Evolutionary conservation across 2,888 invertebrate genomes (phyloP).

Genomic region (Andrena hattorfiana): DNA sequence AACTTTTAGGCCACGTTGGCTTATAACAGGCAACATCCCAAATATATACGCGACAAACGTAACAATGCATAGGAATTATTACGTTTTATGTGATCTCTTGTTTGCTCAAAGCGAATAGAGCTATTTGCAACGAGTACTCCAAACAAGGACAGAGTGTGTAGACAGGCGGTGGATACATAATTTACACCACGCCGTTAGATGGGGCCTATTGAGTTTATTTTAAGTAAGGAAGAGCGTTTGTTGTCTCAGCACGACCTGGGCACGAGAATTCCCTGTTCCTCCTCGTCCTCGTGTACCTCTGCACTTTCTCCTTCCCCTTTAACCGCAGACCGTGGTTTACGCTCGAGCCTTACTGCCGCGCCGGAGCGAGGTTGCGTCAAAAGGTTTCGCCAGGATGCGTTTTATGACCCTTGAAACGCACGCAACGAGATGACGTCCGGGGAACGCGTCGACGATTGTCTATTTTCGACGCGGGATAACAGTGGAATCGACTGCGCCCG

Average conservation of each 20-base stretch:
- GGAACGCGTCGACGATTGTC: slow-evolving; percentile 19
- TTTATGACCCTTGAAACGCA: slow-evolving; percentile 62
- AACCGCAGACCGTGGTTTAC: slow-evolving; percentile 59
- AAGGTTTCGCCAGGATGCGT: slow-evolving; percentile 63
- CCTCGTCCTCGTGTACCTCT: slow-evolving; percentile 18
- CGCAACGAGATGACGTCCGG: slow-evolving; percentile 54
- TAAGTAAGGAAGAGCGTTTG: slow-evolving; percentile 59
- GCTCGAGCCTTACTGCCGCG: slow-evolving; percentile 27
- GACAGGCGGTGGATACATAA: slow-evolving; percentile 60
- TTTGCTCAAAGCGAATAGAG: slow-evolving; percentile 19
- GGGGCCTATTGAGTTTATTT: slow-evolving; percentile 67
- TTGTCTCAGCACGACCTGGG: slow-evolving; percentile 47
- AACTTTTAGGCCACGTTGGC: background rate
- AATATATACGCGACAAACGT: background rate
- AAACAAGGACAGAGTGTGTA: slow-evolving; percentile 27
- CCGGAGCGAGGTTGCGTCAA: slow-evolving; percentile 52
- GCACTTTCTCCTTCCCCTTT: slow-evolving; percentile 49
- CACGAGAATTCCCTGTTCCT: slow-evolving; percentile 37
- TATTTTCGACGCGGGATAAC: slow-evolving; percentile 41
- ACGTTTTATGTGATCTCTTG: slow-evolving; percentile 15
- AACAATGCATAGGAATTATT: slow-evolving; percentile 14
- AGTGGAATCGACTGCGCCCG: background rate
- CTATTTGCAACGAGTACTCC: slow-evolving; percentile 30
- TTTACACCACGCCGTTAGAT: slow-evolving; percentile 59
- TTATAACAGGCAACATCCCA: no score